phyloP scores from a whole-genome alignment of 2,113 vertebrate genomes.

The Eptatretus burgeri region DNA sequence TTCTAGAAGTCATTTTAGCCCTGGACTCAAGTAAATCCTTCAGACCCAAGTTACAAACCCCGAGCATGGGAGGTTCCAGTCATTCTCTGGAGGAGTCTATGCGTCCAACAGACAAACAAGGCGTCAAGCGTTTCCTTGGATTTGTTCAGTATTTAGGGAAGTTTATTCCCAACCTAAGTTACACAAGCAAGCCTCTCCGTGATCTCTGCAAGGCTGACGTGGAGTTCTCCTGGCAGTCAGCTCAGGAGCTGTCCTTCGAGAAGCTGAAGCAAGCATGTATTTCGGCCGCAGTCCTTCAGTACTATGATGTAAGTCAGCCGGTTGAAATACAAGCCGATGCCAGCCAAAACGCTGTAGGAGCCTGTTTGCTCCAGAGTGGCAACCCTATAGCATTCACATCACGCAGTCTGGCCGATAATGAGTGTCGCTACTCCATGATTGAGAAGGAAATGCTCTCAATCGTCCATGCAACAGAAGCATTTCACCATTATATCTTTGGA shows the following conservation, averaged over 20 bases:
- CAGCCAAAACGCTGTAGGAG: neutral
- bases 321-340: neutral
- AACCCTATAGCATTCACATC: neutral
- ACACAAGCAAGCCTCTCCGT: neutral
- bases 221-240: neutral
- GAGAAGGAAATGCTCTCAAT: conserved; percentile 1
- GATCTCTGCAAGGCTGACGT: neutral
- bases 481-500: conserved; percentile 1
- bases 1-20: too few species aligned
- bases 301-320: neutral
- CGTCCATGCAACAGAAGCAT: neutral
- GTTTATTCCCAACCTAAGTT: neutral
- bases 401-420: neutral
- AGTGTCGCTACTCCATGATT: neutral
- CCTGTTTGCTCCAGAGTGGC: neutral
- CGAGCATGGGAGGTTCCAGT: too few species aligned
- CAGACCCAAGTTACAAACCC: too few species aligned
- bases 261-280: neutral
- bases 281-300: neutral
- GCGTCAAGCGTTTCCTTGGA: too few species aligned
- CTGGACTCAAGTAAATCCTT: too few species aligned
- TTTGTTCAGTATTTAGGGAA: neutral
- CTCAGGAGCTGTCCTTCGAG: neutral
- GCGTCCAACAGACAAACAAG: conserved; percentile 2
- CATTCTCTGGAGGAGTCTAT: too few species aligned